Percentiles rank a stretch among this genome's conserved stretches.
Conservation (phyloP, 2,113 vertebrate species). For the Microcebus tavaratra region DNA sequence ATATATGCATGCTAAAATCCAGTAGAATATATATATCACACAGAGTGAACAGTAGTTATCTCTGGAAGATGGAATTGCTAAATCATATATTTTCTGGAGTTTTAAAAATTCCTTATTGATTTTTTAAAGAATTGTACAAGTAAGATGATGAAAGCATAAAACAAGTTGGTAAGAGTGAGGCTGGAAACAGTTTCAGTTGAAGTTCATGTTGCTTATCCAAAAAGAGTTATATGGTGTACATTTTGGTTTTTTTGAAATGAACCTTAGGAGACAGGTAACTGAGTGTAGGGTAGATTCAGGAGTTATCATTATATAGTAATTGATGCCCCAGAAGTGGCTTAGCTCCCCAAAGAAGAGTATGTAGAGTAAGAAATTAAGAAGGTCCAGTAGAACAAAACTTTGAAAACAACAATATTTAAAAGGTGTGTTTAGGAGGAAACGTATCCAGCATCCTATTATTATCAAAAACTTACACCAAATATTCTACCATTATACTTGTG, state of each 20-base stretch:
- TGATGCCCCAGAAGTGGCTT: not conserved
- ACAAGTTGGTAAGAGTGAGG: not conserved
- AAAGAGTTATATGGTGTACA: not conserved
- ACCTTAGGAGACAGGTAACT: not conserved
- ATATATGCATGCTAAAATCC: not conserved
- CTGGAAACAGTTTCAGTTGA: not conserved
- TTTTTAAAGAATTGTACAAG: not conserved
- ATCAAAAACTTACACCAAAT: not conserved
- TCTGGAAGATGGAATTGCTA: not conserved
- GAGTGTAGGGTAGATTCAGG: not conserved
- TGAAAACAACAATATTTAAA: not conserved
- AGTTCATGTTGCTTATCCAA: not conserved
- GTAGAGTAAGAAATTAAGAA: not conserved
- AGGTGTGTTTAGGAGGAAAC: not conserved
- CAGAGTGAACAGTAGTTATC: not conserved
- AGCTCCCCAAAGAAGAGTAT: not conserved
- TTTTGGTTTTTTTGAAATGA: not conserved
- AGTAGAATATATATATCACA: not conserved
- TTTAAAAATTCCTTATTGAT: too few relatives aligned
- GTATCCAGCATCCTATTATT: not conserved
- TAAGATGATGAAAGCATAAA: not conserved
- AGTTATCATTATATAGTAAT: not conserved
- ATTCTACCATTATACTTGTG: not conserved
- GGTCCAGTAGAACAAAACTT: not conserved
- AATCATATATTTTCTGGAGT: not conserved